Evolutionary conservation across 2,888 invertebrate genomes (phyloP).

Genomic region (Drosophila paranaensis): DNA sequence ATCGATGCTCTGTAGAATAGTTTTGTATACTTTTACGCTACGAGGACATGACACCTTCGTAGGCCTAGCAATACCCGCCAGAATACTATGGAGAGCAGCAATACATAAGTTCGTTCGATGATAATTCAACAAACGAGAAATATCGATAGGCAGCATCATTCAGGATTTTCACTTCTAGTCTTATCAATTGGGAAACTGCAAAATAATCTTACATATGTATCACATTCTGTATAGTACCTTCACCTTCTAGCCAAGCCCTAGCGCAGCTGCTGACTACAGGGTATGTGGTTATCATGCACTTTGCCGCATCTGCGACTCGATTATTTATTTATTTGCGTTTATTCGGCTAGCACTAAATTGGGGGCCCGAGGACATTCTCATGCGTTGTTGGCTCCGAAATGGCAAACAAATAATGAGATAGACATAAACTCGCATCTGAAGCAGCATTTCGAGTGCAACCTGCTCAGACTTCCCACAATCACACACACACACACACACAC

Average conservation of each 20-base stretch:
- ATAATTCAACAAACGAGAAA: too few relatives aligned
- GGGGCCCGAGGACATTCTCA: conserved; percentile 63
- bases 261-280: neutral
- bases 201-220: neutral
- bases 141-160: too few relatives aligned
- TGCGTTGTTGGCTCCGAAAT: conserved; percentile 53
- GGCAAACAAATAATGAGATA: conserved; percentile 75
- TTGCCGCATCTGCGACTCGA: neutral
- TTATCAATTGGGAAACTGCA: neutral
- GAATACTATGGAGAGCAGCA: neutral
- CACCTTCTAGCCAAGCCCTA: neutral
- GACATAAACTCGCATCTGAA: conserved; percentile 37
- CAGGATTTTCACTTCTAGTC: too few relatives aligned
- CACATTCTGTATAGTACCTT: neutral
- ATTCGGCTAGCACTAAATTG: conserved; percentile 62
- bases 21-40: neutral
- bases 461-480: conserved; percentile 51
- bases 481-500: conserved; percentile 26
- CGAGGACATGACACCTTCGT: too few relatives aligned
- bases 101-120: too few relatives aligned
- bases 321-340: conserved; percentile 67
- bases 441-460: conserved; percentile 56
- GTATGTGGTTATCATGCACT: neutral
- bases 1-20: neutral
- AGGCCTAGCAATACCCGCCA: too few relatives aligned